Evolutionary conservation across 2,888 invertebrate species (phyloP).

Genomic region (Tridacna gigas): DNA sequence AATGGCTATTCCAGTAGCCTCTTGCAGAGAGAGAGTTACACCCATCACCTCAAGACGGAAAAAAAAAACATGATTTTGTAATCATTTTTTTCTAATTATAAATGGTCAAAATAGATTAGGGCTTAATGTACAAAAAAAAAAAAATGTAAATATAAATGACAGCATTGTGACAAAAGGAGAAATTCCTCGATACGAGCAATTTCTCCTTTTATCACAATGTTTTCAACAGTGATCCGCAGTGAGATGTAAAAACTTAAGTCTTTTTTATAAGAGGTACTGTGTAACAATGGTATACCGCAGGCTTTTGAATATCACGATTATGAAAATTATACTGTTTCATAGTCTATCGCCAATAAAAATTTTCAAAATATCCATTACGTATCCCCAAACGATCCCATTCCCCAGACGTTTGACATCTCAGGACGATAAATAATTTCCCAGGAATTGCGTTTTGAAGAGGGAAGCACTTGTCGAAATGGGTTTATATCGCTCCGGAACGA

Average conservation of each 20-base stretch:
- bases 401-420: constrained; percentile 13
- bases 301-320: not conserved
- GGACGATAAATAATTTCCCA: constrained; percentile 30
- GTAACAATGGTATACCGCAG: too few species aligned
- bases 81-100: too few species aligned
- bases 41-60: too few species aligned
- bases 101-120: too few species aligned
- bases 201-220: not conserved
- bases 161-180: not conserved
- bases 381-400: constrained; percentile 3
- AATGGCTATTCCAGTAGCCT: too few species aligned
- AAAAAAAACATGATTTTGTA: too few species aligned
- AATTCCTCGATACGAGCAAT: not conserved
- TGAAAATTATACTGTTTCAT: not conserved
- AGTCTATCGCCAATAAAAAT: not conserved
- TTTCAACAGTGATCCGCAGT: not conserved
- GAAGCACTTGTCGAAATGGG: constrained; percentile 29
- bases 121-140: not conserved
- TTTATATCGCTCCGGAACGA: constrained; percentile 26
- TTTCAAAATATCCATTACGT: not conserved
- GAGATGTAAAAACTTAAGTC: too few species aligned
- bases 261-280: too few species aligned
- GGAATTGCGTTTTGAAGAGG: constrained; percentile 30
- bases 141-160: not conserved
- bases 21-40: too few species aligned